A percentile compares a stretch with the other conserved stretches of the same genome.
These are phyloP conservation scores for Parnassius mnemosyne DNA, from an alignment of 2,888 invertebrate species.

Conservation along the genomic window DNA sequence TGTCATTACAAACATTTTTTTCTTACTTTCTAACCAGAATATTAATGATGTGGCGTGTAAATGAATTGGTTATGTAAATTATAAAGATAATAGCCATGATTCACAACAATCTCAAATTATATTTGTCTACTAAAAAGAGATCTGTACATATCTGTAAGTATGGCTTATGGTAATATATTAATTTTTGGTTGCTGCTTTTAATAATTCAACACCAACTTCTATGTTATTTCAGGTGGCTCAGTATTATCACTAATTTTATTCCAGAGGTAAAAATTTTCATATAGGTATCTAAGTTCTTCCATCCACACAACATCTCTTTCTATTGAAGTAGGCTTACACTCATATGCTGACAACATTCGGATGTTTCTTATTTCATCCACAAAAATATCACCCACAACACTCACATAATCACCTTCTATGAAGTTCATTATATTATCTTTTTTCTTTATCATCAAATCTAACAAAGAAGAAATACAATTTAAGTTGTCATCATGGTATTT, in stretches of 20 bases:
- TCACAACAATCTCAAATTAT: no score
- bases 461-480: conserved; percentile 52
- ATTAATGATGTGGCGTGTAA: no score
- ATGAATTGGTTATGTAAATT: no score
- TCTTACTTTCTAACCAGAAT: no score
- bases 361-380: conserved; percentile 48
- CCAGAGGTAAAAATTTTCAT: conserved; percentile 64
- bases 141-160: no score
- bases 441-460: conserved; percentile 49
- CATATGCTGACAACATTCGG: conserved; percentile 63
- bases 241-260: conserved; percentile 30
- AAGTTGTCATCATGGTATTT: conserved; percentile 51
- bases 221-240: neutral
- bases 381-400: conserved; percentile 66
- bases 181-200: no score
- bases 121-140: no score
- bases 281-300: conserved; percentile 65
- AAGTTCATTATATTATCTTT: conserved; percentile 43
- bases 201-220: neutral
- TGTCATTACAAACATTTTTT: no score
- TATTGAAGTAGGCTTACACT: conserved; percentile 51
- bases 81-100: no score
- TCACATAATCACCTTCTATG: conserved; percentile 52
- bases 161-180: no score
- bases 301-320: conserved; percentile 67